Base-by-base conservation (phyloP, 2,888 invertebrate genomes). In the Cataglyphis cursor region DNA sequence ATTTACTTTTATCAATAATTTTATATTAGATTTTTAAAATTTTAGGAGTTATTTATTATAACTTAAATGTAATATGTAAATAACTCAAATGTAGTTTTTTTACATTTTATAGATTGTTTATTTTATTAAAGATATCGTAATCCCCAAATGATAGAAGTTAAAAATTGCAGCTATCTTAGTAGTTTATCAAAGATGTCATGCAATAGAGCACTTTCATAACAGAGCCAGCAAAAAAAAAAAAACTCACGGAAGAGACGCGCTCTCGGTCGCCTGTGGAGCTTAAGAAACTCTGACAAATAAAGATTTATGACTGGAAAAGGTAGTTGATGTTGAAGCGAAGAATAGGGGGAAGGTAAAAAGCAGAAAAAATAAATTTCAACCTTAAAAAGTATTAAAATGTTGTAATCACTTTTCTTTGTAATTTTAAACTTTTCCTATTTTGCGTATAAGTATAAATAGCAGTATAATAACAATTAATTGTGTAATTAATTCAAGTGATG, bases 301-400 rank as follows among this genome's bases (percentile, higher is more conserved):
- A 91, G 92, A 93, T 93, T 93, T 93, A 93, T 90, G 92, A 91
- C 66, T 72, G 86, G 21, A 87, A 89, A 90, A 91, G 88, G 87
- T 83, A 54, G 54, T 76, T 76, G 78, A 80, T 80, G 57, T 59
- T 35, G 18, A 35, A 24, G 21, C 76, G 41, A 66, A 12, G 28
- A 31, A 51, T 28, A 12, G 12, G 9, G 15, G 15, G 2, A 51
- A 18, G 12, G 35, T n/a, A 24, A n/a, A 41, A 54, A 78, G 28
- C 10, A 10, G 35, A 21, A 68, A 59, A 80, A 59, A 80, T 61
- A 80, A 70, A 12, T 80, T 59, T 12, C 10, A 3, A 59, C 44
- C 35, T 59, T 70, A 70, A 61, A 44, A 18, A 31, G 12, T 44
- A 78, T 80, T 59, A 80, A 70, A 59, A 44, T 8, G 18, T 44